Conservation (phyloP, 2,113 vertebrate species). For the Urocynchramus pylzowi region DNA sequence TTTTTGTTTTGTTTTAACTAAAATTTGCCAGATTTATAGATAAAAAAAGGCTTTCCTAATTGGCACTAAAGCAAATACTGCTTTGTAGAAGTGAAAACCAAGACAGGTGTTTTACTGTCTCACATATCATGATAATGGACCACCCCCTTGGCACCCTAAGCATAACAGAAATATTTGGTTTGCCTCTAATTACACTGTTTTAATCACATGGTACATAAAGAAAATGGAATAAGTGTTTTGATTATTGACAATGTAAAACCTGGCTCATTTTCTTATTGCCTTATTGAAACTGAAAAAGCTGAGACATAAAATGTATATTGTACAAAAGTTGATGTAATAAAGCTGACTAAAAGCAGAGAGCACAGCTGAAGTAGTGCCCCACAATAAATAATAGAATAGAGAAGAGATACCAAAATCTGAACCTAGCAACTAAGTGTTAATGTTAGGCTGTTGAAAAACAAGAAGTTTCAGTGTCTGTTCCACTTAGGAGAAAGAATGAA, state of each 20-base stretch:
- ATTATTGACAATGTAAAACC: neutral
- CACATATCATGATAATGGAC: neutral
- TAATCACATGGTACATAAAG: neutral
- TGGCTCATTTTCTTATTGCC: neutral
- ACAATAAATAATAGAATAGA: neutral
- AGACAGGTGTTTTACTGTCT: neutral
- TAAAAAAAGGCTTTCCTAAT: neutral
- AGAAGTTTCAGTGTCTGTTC: neutral
- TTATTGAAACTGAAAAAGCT: neutral
- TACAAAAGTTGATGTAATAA: neutral
- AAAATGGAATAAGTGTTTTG: neutral
- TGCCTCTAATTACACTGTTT: neutral
- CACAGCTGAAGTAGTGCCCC: neutral
- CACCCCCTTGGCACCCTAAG: neutral
- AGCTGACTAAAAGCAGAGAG: neutral
- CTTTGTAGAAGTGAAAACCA: neutral
- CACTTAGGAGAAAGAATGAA: neutral
- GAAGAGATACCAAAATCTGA: neutral
- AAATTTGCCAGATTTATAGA: neutral
- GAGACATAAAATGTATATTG: neutral
- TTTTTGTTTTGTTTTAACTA: neutral
- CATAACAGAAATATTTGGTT: neutral
- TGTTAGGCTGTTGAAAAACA: neutral
- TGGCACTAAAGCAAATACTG: neutral
- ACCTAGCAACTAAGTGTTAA: neutral